Base-by-base conservation (phyloP, 1,140 invertebrate species). In the Propsilocerus akamusi region DNA sequence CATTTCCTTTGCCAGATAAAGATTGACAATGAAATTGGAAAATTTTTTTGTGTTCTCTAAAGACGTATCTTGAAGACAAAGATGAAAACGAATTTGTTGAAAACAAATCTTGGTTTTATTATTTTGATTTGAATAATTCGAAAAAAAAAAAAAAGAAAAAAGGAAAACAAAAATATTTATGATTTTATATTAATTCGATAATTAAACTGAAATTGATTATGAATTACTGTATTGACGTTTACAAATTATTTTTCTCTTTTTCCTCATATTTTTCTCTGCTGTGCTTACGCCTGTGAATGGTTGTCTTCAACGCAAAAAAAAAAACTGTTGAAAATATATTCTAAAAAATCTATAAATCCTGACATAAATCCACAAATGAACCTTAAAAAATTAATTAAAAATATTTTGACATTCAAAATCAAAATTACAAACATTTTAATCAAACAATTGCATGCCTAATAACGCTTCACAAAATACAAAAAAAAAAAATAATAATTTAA, bases 281-380 rank as follows among this genome's bases (percentile, higher is more conserved):
- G 75, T 80, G 77, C 77, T 80, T 80, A 55, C 68, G 73, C 72
- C 73, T 73, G 73, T 77, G 76, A 75, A 75, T 74, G 76, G 75
- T 77, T 78, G 71, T 75, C 74, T 73, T 72, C 71, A 72, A 75
- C 73, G 73, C 72, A 74, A 73, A 76, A 74, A 71, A 68, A 71
- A 80, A 78, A 28, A 10, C 25, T 28, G 30, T n/a, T n/a, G n/a
- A n/a, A n/a, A n/a, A n/a, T n/a, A n/a, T n/a, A n/a, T n/a, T n/a
- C n/a, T 25, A 30, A 49, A 69, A 80, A 80, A 62, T 77, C 73
- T 52, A 73, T 26, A 25, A 50, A 50, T 26, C 28, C 30, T 20
- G 41, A 50, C 23, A 26, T 12, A 26, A 50, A 50, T 20, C 22
- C 4, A 41, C 17, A 20, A 26, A 26, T 25, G 22, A 41, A 50